Evolutionary conservation across 2,797 vertebrate genomes (phyloP), one percentile per base, ranked within the genome.

Genomic region (Cossypha heuglini): DNA sequence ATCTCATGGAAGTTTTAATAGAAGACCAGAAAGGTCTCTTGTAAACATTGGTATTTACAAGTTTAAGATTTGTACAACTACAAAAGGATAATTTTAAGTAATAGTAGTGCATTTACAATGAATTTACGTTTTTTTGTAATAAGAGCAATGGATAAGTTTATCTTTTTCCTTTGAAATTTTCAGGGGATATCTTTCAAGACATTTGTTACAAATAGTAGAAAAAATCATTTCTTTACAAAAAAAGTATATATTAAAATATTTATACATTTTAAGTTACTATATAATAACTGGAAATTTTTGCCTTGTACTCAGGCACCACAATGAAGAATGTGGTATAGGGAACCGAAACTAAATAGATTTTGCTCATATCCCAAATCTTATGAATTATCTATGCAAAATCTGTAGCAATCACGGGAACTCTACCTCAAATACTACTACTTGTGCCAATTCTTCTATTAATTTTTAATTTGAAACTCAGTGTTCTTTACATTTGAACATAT

Each of bases 191-290:
- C 91, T 97, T 95, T 91, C 82, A 96, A 93, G 94, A 64, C 93
- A 97, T 97, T 97, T 97, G 95, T 98, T 98, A 98, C 97, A 98
- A 98, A 98, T 95, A 97, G 97, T 98, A 98, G 97, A 98, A 98
- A 90, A 98, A 97, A 96, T 97, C 92, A 93, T 93, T 97, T 97
- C 93, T 98, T 98, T 98, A 98, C 97, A 98, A 98, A 98, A 98
- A 96, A 95, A 45, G 95, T 96, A 98, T 98, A 98, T 98, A 98
- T 98, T 98, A 98, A 98, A 98, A 98, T 98, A 98, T 97, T 97
- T 98, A 96, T 98, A 97, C 96, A 97, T 88, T 98, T 98, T 97
- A 98, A 98, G 97, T 98, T 98, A 98, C 83, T 94, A 92, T 97
- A 88, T 93, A 95, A 97, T 97, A 96, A 97, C 90, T 96, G 96